These are phyloP conservation scores for Eulithis prunata DNA, from an alignment of 2,888 invertebrate genomes.

Conservation along the genomic window DNA sequence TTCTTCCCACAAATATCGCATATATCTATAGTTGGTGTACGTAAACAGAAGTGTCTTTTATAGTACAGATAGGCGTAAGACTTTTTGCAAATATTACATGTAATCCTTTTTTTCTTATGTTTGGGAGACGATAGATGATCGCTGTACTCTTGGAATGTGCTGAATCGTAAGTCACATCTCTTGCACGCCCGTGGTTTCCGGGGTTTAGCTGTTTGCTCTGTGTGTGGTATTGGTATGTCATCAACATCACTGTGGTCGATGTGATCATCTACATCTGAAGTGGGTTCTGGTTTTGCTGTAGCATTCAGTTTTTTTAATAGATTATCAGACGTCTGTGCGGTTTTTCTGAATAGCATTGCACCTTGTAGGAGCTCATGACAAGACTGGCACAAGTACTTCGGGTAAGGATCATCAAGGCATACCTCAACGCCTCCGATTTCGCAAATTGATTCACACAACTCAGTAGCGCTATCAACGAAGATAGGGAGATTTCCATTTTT, in stretches of 20 bases:
- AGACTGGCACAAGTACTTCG: slow-evolving; percentile 65
- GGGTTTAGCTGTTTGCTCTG: slow-evolving; percentile 28
- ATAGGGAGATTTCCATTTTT: slow-evolving; percentile 69
- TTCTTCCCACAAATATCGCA: slow-evolving; percentile 77
- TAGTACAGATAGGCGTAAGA: slow-evolving; percentile 61
- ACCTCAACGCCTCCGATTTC: slow-evolving; percentile 62
- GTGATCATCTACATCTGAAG: slow-evolving; percentile 34
- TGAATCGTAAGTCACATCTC: slow-evolving; percentile 63
- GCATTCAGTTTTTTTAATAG: slow-evolving; percentile 48
- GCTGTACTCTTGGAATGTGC: slow-evolving; percentile 58
- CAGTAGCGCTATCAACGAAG: slow-evolving; percentile 46
- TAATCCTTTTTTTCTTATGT: slow-evolving; percentile 63
- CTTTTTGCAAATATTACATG: slow-evolving; percentile 69
- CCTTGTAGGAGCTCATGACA: slow-evolving; percentile 65
- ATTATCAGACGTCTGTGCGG: slow-evolving; percentile 65
- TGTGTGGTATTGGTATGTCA: slow-evolving; percentile 21
- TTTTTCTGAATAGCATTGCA: slow-evolving; percentile 70
- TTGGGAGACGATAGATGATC: slow-evolving; percentile 64
- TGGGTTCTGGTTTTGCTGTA: slow-evolving; percentile 12
- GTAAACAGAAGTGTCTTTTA: slow-evolving; percentile 64
- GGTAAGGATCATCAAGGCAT: slow-evolving; percentile 57
- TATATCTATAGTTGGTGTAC: slow-evolving; percentile 57
- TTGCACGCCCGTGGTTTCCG: slow-evolving; percentile 47
- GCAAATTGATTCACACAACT: slow-evolving; percentile 56
- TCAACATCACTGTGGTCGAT: slow-evolving; percentile 20